phyloP scores from a whole-genome alignment of 2,113 vertebrate genomes.

The Colaptes auratus region DNA sequence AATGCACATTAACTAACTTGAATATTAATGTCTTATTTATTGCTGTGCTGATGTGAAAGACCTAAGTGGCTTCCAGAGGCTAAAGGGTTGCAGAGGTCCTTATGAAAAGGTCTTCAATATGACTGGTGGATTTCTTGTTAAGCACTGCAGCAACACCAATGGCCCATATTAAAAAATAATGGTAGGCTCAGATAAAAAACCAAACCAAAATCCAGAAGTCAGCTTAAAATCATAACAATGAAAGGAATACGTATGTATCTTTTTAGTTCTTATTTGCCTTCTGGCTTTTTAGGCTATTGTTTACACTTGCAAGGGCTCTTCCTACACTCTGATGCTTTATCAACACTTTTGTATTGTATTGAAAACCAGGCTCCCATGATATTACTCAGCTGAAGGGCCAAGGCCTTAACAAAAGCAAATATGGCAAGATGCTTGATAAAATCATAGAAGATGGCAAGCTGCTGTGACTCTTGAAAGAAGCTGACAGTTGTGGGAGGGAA shows the following conservation, averaged over 20 bases:
- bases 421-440: background rate
- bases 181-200: background rate
- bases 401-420: background rate
- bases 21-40: background rate
- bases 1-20: background rate
- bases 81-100: background rate
- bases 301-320: background rate
- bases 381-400: background rate
- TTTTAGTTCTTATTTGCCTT: background rate
- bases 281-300: background rate
- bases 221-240: background rate
- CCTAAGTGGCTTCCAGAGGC: background rate
- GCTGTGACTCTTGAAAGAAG: background rate
- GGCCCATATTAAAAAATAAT: background rate
- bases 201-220: background rate
- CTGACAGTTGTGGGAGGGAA: background rate
- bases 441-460: background rate
- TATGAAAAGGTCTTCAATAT: background rate
- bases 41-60: background rate
- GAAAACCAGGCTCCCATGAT: background rate
- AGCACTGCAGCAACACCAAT: background rate
- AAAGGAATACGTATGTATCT: background rate
- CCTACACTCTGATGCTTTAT: background rate
- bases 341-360: background rate
- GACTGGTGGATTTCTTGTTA: rapidly evolving